phyloP scores from a whole-genome alignment of 2,113 vertebrate genomes.

The human region GRCh38 chr7:39897001-39897500 shows the following conservation, averaged over 20 bases:
- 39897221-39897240: background rate
- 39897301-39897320: background rate
- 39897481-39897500: background rate
- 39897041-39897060: no score
- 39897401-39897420: background rate
- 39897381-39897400: background rate
- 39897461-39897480: background rate
- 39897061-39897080: no score
- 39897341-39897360: background rate
- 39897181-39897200: background rate
- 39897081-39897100: no score
- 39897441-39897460: background rate
- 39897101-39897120: no score
- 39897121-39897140: no score
- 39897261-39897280: background rate
- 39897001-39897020: background rate
- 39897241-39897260: background rate
- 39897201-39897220: background rate
- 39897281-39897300: constrained; percentile 16
- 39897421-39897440: background rate
- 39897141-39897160: no score
- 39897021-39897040: background rate
- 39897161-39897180: background rate
- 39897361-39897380: background rate
- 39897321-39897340: background rate